Evolutionary conservation across 2,113 vertebrate species (phyloP).

Genomic region (Petrocephalus microphthalmus): DNA sequence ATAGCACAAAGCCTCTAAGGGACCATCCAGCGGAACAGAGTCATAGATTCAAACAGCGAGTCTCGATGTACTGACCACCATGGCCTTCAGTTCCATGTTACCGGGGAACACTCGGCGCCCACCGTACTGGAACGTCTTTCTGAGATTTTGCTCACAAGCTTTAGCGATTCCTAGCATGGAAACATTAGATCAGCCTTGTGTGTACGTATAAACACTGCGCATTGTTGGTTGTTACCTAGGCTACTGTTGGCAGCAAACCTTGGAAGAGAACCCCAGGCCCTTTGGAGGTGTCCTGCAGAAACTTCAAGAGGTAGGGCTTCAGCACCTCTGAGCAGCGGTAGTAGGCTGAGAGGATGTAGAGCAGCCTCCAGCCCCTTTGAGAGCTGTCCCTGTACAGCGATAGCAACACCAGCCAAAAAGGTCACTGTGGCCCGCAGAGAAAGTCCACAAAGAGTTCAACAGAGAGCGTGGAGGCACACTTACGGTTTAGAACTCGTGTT

Average conservation of each 20-base stretch:
- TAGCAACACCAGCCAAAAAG: not conserved
- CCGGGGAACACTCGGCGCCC: conserved; percentile 77
- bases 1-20: not conserved
- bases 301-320: conserved; percentile 70
- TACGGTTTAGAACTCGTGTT: conserved; percentile 90
- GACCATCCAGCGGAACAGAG: not conserved
- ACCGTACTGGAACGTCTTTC: conserved; percentile 77
- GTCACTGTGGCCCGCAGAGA: not conserved
- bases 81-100: conserved; percentile 84
- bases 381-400: conserved; percentile 79
- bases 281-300: conserved; percentile 67
- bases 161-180: conserved; percentile 74
- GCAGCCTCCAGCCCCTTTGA: conserved; percentile 87
- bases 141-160: conserved; percentile 86
- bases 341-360: conserved; percentile 83
- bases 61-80: conserved; percentile 73
- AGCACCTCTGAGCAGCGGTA: conserved; percentile 82
- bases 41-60: not conserved
- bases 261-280: conserved; percentile 74
- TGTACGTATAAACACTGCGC: not conserved
- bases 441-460: not conserved
- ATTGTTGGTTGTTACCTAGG: not conserved
- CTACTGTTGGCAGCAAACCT: conserved; percentile 52
- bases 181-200: not conserved
- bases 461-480: conserved; percentile 38